Conservation (phyloP, 2,797 vertebrate species). For the Oryzias sinensis region DNA sequence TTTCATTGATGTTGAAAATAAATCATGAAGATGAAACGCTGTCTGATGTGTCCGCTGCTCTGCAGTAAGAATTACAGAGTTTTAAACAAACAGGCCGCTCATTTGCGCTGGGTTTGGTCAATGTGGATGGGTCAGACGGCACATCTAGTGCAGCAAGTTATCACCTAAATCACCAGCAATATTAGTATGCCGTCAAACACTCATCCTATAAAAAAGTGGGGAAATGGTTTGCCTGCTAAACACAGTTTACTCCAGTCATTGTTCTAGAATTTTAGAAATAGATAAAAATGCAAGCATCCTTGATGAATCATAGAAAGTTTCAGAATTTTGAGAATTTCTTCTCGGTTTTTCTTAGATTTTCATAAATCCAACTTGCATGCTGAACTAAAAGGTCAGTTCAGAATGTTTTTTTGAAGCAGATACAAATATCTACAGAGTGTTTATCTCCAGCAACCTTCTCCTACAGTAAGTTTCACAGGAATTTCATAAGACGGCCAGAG, state of each 20-base stretch:
- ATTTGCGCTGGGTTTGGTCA: no score
- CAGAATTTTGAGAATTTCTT: not conserved
- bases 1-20: no score
- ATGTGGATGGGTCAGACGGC: no score
- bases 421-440: conserved; percentile 33
- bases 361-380: conserved; percentile 71
- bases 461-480: conserved; percentile 49
- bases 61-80: no score
- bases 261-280: not conserved
- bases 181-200: no score
- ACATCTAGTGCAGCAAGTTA: no score
- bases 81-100: no score
- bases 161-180: no score
- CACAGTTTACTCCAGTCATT: no score
- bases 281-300: not conserved
- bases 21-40: no score
- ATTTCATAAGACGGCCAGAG: conserved; percentile 54
- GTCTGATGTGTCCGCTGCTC: no score
- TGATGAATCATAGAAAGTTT: no score
- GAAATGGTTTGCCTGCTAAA: not conserved
- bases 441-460: conserved; percentile 34
- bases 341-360: conserved; percentile 15
- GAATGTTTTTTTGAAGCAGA: conserved; percentile 25
- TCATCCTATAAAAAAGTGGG: not conserved
- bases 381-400: conserved; percentile 23